A percentile compares a stretch with the other conserved stretches of the same genome.
phyloP scores from a whole-genome alignment of 1,140 invertebrate genomes.

The Hydropsyche tenuis region DNA sequence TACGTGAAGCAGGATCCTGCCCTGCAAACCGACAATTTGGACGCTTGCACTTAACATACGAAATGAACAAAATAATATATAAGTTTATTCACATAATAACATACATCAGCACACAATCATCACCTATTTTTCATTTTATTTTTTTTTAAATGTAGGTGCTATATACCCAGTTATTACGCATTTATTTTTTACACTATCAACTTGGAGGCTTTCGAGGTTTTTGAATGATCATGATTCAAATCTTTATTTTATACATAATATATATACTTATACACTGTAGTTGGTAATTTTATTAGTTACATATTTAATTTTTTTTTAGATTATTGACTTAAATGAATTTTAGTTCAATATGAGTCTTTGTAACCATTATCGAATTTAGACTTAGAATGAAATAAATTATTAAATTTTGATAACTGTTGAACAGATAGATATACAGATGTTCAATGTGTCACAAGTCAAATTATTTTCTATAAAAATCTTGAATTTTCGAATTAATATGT shows the following conservation, averaged over 20 bases:
- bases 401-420: too few relatives aligned
- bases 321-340: neutral
- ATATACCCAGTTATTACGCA: slow-evolving; percentile 15
- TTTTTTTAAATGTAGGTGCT: slow-evolving; percentile 17
- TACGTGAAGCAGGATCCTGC: slow-evolving; percentile 61
- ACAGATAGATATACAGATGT: too few relatives aligned
- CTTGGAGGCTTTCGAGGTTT: neutral
- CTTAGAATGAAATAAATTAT: too few relatives aligned
- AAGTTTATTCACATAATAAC: neutral
- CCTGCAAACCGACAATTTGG: slow-evolving; percentile 61
- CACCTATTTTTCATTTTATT: neutral
- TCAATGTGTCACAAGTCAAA: too few relatives aligned
- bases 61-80: too few relatives aligned
- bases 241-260: too few relatives aligned
- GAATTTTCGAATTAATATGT: too few relatives aligned
- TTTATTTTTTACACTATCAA: slow-evolving; percentile 29
- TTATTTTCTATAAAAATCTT: too few relatives aligned
- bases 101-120: neutral
- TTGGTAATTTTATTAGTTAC: neutral
- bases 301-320: neutral
- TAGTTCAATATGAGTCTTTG: neutral
- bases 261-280: too few relatives aligned
- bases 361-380: neutral
- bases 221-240: too few relatives aligned
- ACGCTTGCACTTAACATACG: slow-evolving; percentile 58